Conservation (phyloP, 2,113 vertebrate genomes). For the Scalopus aquaticus region DNA sequence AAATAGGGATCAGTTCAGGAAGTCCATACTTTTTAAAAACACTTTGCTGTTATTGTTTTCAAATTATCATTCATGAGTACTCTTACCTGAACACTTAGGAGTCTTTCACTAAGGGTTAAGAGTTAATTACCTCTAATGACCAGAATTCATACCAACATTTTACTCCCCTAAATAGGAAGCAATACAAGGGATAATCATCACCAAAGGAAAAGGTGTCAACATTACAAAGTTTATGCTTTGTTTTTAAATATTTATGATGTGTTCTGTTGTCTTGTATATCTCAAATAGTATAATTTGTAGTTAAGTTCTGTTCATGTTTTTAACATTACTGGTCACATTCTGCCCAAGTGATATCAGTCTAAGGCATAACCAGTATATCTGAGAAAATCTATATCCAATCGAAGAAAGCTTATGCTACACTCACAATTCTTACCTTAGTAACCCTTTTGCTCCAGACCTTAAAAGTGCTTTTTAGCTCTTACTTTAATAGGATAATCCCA, state of each 20-base stretch:
- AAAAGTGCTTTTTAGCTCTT: background rate
- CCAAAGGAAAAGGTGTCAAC: background rate
- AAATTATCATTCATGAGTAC: slow-evolving; percentile 9
- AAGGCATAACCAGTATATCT: background rate
- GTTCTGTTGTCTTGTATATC: background rate
- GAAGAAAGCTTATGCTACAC: slow-evolving; percentile 6
- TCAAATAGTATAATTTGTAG: background rate
- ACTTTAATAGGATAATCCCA: slow-evolving; percentile 45
- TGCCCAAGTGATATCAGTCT: background rate
- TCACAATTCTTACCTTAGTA: slow-evolving; percentile 23
- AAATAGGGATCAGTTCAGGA: background rate
- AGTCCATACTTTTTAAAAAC: background rate
- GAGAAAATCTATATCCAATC: background rate
- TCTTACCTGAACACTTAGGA: background rate
- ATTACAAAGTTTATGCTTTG: slow-evolving; percentile 11
- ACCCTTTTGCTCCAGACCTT: background rate
- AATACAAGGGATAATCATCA: background rate
- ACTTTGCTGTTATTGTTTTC: background rate
- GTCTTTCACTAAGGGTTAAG: background rate
- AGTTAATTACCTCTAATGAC: background rate
- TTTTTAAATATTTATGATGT: background rate
- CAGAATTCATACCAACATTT: slow-evolving; percentile 38
- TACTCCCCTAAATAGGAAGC: background rate
- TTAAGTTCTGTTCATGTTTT: slow-evolving; percentile 1
- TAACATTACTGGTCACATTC: slow-evolving; percentile 13